A percentile compares a stretch with the other conserved stretches of the same genome.
Conservation (phyloP, 2,888 invertebrate genomes). For the Tipula unca region DNA sequence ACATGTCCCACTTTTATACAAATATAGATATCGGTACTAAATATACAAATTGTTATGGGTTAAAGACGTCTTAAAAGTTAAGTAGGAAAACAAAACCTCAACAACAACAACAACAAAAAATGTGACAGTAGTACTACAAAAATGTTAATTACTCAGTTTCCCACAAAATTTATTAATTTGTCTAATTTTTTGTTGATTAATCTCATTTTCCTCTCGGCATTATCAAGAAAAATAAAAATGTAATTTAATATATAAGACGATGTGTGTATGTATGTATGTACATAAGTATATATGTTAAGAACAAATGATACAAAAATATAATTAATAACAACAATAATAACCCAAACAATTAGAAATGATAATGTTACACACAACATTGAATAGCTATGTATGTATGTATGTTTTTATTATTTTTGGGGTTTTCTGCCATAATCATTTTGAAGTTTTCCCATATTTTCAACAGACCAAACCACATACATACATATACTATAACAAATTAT, state of each 20-base stretch:
- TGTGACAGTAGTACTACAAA: background rate
- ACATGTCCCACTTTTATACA: background rate
- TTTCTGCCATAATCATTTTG: background rate
- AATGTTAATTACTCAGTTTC: background rate
- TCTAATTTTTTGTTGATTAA: background rate
- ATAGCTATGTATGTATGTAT: no score
- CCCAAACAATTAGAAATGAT: background rate
- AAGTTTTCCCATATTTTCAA: background rate
- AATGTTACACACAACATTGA: background rate
- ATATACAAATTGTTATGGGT: background rate
- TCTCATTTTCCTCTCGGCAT: background rate
- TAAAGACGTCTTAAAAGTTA: background rate
- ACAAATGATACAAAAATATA: background rate
- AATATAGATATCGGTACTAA: background rate
- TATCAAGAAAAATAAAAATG: background rate
- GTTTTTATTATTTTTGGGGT: background rate
- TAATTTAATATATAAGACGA: background rate
- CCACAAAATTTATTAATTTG: slow-evolving; percentile 8
- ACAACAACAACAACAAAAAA: background rate
- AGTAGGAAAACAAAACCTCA: background rate
- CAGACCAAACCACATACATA: background rate
- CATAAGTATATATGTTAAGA: no score
- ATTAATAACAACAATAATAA: background rate
- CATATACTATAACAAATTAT: background rate
- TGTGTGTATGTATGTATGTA: background rate